Percentiles rank a stretch among this genome's conserved stretches.
These are phyloP conservation scores for Hormaphis cornu DNA, from an alignment of 1,140 invertebrate species.

Conservation along the genomic window DNA sequence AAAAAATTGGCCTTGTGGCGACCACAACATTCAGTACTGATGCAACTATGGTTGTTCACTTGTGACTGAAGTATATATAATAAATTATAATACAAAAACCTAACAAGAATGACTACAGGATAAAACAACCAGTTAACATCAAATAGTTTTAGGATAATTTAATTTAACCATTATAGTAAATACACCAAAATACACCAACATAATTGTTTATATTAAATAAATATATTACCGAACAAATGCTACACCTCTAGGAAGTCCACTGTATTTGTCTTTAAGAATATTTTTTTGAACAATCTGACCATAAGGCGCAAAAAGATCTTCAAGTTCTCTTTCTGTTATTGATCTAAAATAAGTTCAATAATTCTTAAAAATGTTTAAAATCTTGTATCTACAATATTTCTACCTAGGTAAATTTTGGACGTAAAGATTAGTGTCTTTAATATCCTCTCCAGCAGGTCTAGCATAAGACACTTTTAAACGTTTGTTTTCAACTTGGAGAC, in stretches of 20 bases:
- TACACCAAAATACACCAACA: neutral
- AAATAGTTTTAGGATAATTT: neutral
- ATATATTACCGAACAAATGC: slow-evolving; percentile 77
- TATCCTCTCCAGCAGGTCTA: slow-evolving; percentile 78
- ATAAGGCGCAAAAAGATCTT: slow-evolving; percentile 74
- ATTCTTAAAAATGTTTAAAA: neutral
- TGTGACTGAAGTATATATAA: too few relatives aligned
- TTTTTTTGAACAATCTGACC: slow-evolving; percentile 84
- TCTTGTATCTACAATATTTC: neutral
- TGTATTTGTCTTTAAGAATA: slow-evolving; percentile 76
- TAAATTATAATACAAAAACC: too few relatives aligned
- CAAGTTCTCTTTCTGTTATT: slow-evolving; percentile 69
- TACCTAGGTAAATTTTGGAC: slow-evolving; percentile 80
- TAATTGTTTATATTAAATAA: neutral
- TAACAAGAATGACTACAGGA: too few relatives aligned
- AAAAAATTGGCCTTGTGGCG: too few relatives aligned
- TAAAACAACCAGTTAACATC: too few relatives aligned
- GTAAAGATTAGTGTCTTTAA: slow-evolving; percentile 92
- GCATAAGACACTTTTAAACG: slow-evolving; percentile 79
- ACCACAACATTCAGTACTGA: too few relatives aligned
- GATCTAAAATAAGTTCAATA: slow-evolving; percentile 44
- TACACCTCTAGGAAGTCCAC: slow-evolving; percentile 73
- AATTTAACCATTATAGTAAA: neutral
- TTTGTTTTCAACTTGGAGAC: slow-evolving; percentile 77
- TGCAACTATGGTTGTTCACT: too few relatives aligned